phyloP scores from a whole-genome alignment of 30 jellyfish, hydroid and myxozoan species.

The Catostylus mosaicus region DNA sequence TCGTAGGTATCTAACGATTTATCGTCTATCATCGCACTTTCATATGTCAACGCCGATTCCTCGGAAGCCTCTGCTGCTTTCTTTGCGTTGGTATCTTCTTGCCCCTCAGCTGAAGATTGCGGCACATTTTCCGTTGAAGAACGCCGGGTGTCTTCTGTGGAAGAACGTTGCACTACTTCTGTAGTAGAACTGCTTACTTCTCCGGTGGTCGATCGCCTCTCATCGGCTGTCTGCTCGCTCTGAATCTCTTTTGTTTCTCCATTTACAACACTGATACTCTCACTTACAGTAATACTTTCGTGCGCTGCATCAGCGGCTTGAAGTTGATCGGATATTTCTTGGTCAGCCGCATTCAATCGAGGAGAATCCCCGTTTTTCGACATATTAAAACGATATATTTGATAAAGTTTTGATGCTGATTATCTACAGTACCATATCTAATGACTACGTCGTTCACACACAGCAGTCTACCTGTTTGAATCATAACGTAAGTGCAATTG shows the following conservation, averaged over 20 bases:
- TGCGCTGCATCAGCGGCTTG: neutral
- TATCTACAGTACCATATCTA: neutral
- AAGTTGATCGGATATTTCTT: neutral
- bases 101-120: neutral
- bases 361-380: neutral
- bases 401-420: neutral
- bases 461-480: neutral
- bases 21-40: conserved; percentile 8
- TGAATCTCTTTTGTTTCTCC: neutral
- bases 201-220: neutral
- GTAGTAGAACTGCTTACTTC: neutral
- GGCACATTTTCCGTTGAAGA: neutral
- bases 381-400: neutral
- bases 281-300: neutral
- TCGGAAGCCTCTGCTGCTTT: conserved; percentile 4
- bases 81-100: neutral
- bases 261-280: neutral
- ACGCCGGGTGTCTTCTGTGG: neutral
- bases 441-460: neutral
- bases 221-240: neutral
- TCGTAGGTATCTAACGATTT: conserved; percentile 8
- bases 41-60: conserved; percentile 25
- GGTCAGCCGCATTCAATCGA: neutral
- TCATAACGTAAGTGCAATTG: neutral
- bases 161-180: neutral